Evolutionary conservation across 1,140 invertebrate genomes (phyloP).

Genomic region (Bombus impatiens): DNA sequence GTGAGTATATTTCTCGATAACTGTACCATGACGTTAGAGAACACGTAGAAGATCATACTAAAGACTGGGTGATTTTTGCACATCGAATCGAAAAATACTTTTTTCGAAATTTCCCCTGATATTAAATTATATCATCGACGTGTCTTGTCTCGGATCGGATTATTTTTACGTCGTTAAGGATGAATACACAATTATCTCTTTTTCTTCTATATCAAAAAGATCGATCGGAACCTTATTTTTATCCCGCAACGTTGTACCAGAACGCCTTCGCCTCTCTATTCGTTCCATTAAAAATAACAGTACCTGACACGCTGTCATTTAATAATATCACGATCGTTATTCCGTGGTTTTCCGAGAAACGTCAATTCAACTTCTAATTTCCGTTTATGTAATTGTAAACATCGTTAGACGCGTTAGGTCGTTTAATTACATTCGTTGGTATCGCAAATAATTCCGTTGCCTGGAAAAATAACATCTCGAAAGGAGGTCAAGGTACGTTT

Average conservation of each 20-base stretch:
- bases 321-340: conserved; percentile 36
- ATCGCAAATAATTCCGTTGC: neutral
- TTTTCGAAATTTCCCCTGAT: conserved; percentile 9
- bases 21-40: neutral
- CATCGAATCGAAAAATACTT: neutral
- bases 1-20: conserved; percentile 1
- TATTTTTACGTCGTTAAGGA: conserved; percentile 42
- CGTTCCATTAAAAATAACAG: conserved; percentile 35
- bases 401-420: neutral
- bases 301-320: conserved; percentile 2
- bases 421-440: no score
- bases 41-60: neutral
- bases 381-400: neutral
- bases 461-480: neutral
- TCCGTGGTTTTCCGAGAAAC: neutral
- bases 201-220: conserved; percentile 33
- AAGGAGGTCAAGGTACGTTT: conserved; percentile 35
- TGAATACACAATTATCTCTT: conserved; percentile 39
- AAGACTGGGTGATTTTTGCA: neutral
- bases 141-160: neutral
- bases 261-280: neutral
- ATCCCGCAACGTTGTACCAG: conserved; percentile 5
- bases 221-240: conserved; percentile 45
- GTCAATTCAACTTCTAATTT: neutral
- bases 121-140: conserved; percentile 18